Evolutionary conservation across 1,140 invertebrate genomes (phyloP), one percentile per base, ranked within the genome.

Genomic region (Cotesia glomerata): DNA sequence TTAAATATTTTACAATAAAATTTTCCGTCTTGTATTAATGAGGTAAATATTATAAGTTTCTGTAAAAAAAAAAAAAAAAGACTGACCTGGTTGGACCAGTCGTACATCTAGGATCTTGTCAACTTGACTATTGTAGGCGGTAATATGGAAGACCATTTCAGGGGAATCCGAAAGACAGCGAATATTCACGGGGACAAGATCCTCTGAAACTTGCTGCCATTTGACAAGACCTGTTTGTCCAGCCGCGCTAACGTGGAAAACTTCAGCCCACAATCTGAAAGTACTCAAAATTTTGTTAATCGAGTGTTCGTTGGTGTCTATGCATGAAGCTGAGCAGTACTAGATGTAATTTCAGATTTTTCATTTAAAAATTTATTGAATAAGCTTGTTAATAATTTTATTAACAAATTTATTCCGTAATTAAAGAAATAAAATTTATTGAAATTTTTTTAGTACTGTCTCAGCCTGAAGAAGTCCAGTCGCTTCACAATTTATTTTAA

Each of bases 41-140:
- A 7, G 26, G 26, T 26, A 26, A 26, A 26, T 9, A 45, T 11
- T 45, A 45, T 45, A 11, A 45, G 39, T 7, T 45, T 45, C 39
- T 9, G 11, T 45, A 45, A 9, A 45, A 0, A 45, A 45, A 45
- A 45, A 45, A 45, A 45, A 45, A 39, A 39, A 5, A 5, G 2
- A 64, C 49, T 89, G 89, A 98, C 97, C 97, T 88, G 97, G 97
- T 86, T 99, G 97, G 61, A 96, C 92, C 81, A 99, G 93, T 90
- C 95, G 93, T 68, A 98, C 96, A 84, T 99, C 97, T 76, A 98
- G 92, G 79, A 99, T 98, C 89, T 98, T 98, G 86, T 98, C 97
- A 77, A 98, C 97, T 86, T 98, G 96, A 81, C 96, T 96, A 89
- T 98, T 98, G 89, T 98, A 98, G 72, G 97, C 97, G 75, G 96